A percentile compares a stretch with the other conserved stretches of the same genome.
Evolutionary conservation across 2,888 invertebrate genomes (phyloP).

Genomic region (Hololepta plana): DNA sequence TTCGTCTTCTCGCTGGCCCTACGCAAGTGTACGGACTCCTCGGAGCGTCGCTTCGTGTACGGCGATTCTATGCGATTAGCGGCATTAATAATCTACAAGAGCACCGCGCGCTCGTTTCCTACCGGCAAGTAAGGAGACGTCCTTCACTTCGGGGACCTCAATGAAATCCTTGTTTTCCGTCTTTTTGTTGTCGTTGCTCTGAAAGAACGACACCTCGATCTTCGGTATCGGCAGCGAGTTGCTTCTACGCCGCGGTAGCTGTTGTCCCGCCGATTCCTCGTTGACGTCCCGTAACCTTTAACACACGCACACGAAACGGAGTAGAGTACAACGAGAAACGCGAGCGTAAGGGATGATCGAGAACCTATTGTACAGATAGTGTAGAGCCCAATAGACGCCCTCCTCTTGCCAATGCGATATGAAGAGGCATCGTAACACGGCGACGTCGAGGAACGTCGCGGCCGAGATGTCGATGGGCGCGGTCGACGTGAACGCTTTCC

Average conservation of each 20-base stretch:
- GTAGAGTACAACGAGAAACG: too few relatives aligned
- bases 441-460: slow-evolving; percentile 93
- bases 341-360: too few relatives aligned
- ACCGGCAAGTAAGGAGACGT: slow-evolving; percentile 45
- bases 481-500: slow-evolving; percentile 13
- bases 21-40: slow-evolving; percentile 33
- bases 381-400: slow-evolving; percentile 93
- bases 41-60: slow-evolving; percentile 21
- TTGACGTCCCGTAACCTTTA: slow-evolving; percentile 68
- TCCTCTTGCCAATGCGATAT: slow-evolving; percentile 97
- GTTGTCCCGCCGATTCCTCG: slow-evolving; percentile 61
- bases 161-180: slow-evolving; percentile 56
- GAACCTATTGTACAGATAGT: slow-evolving; percentile 83
- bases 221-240: slow-evolving; percentile 88
- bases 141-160: slow-evolving; percentile 57
- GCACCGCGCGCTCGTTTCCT: slow-evolving; percentile 10
- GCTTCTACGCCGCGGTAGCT: slow-evolving; percentile 70
- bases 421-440: slow-evolving; percentile 87
- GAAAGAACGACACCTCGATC: slow-evolving; percentile 74
- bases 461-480: slow-evolving; percentile 45
- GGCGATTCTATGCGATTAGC: slow-evolving; percentile 30
- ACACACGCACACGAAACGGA: slow-evolving; percentile 6
- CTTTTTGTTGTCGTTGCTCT: slow-evolving; percentile 52
- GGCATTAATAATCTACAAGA: not conserved
- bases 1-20: slow-evolving; percentile 69